Evolutionary conservation across 1,140 invertebrate species (phyloP).

Genomic region (Trypoxylus dichotomus): DNA sequence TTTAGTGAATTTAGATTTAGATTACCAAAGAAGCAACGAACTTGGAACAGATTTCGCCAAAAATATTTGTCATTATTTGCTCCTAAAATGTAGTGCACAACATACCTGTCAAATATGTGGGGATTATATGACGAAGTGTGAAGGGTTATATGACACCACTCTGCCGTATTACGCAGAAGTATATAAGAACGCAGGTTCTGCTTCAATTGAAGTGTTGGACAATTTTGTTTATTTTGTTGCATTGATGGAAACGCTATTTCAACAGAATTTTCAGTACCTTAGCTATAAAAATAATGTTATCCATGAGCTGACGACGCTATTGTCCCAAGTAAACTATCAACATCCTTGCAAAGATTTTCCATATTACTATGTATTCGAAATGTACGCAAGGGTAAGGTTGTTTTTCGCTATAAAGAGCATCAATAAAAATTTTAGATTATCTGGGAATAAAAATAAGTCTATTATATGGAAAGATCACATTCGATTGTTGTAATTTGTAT

Average conservation of each 20-base stretch:
- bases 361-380: conserved; percentile 4
- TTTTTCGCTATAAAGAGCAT: conserved; percentile 5
- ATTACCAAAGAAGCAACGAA: conserved; percentile 28
- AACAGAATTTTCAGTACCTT: conserved; percentile 7
- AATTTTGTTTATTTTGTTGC: neutral
- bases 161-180: neutral
- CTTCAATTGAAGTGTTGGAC: neutral
- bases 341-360: conserved; percentile 20
- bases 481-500: neutral
- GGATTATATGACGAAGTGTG: neutral
- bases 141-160: neutral
- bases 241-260: neutral
- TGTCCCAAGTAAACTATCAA: neutral
- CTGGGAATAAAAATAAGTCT: neutral
- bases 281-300: conserved; percentile 17
- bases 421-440: neutral
- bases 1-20: conserved; percentile 5
- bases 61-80: conserved; percentile 26
- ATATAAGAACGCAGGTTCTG: neutral
- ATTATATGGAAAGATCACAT: neutral
- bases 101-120: conserved; percentile 8
- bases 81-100: neutral
- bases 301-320: conserved; percentile 18
- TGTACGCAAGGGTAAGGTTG: conserved; percentile 25
- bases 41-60: neutral